Evolutionary conservation across 2,888 invertebrate species (phyloP), one percentile per base, ranked within the genome.

Genomic region (Amphipoea lucens): DNA sequence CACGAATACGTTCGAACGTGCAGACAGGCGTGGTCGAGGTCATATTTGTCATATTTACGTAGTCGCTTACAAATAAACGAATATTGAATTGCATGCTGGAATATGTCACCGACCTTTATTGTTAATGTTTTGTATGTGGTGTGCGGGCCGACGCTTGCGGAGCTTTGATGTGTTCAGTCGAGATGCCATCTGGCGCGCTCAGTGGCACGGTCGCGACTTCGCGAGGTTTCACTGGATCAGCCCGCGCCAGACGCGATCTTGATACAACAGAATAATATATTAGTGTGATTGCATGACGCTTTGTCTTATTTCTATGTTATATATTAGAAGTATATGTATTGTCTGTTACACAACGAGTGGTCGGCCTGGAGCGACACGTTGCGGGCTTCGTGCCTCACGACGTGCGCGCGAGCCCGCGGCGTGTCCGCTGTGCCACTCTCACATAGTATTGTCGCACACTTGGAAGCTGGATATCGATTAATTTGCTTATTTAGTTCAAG

Each of bases 251-350:
- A 11, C 45, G 45, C 48, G 14, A 5, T 57, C 17, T 66, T 20
- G 20, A 57, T 48, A 48, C 29, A 57, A 80, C 48, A 60, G 2
- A 51, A 66, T 63, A n/a, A 45, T 48, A 45, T 45, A 45, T 48
- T 51, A 63, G 63, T 84, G 68, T 65, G 81, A 66, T 70, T 81
- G 83, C 83, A 83, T 83, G 83, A 62, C 45, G 83, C 85, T 85
- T 85, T 72, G 62, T 72, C 14, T 79, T 62, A 48, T 82, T 76
- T 51, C 3, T 76, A 67, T 78, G 60, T 62, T 60, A 57, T 70
- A 40, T 69, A 36, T 12, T 70, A 51, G 14, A 70, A 14, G 20
- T 70, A 70, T 23, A 23, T 54, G 23, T 57, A 23, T 17, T 17
- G 57, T 23, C 36, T 14, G 54, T 36, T 36, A 2, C 29, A 23